Evolutionary conservation across 2,797 vertebrate genomes (phyloP).

Genomic region (Denticeps clupeoides): DNA sequence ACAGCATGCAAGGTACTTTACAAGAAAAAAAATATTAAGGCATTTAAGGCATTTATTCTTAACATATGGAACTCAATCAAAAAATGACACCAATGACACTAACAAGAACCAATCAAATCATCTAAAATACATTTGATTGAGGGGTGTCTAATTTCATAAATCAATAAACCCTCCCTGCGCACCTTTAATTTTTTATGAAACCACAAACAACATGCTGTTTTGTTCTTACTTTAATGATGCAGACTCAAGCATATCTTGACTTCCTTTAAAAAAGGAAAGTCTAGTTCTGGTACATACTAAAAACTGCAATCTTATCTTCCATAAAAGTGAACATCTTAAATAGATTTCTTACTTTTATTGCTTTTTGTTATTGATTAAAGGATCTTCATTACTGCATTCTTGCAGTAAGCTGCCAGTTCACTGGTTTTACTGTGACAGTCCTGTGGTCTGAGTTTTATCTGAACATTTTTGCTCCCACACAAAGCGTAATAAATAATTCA

Average conservation of each 20-base stretch:
- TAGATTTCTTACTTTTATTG: too few species aligned
- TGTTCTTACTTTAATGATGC: conserved; percentile 13
- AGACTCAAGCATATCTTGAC: conserved; percentile 7
- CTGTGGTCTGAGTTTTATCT: conserved; percentile 1
- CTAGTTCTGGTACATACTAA: background rate
- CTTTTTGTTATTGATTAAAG: too few species aligned
- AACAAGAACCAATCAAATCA: conserved; percentile 7
- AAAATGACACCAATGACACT: background rate
- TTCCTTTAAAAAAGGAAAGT: conserved; percentile 3
- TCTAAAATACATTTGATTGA: conserved; percentile 12
- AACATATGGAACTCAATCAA: background rate
- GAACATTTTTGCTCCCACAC: conserved; percentile 29
- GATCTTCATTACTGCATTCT: too few species aligned
- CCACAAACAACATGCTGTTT: conserved; percentile 16
- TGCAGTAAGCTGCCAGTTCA: too few species aligned
- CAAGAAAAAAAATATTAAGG: too few species aligned
- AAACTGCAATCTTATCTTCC: background rate
- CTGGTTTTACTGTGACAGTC: background rate
- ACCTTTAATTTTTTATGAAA: conserved; percentile 22
- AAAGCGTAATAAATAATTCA: conserved; percentile 59
- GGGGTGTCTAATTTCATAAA: conserved; percentile 13
- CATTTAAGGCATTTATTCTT: too few species aligned
- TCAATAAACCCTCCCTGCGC: conserved; percentile 12
- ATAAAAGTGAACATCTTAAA: too few species aligned
- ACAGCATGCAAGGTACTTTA: too few species aligned